A percentile compares a stretch with the other conserved stretches of the same genome.
Evolutionary conservation across 1,140 invertebrate genomes (phyloP).

Genomic region (Drosophila sp.): DNA sequence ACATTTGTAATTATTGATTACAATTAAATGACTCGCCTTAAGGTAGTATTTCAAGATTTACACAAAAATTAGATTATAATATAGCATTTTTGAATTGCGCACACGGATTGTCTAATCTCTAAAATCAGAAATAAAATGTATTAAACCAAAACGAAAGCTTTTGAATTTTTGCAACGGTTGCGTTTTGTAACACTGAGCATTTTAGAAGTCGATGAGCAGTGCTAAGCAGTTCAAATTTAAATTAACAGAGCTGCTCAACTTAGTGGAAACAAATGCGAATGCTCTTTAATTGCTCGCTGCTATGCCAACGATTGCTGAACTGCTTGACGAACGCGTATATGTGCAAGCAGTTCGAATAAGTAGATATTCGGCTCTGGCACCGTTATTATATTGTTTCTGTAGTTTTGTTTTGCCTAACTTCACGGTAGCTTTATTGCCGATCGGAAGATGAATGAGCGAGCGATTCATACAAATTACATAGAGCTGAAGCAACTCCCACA

Average conservation of each 20-base stretch:
- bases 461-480: conserved; percentile 22
- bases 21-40: no score
- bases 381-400: conserved; percentile 2
- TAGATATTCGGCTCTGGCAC: not conserved
- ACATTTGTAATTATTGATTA: no score
- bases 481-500: conserved; percentile 66
- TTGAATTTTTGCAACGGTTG: not conserved
- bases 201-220: not conserved
- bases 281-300: conserved; percentile 11
- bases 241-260: not conserved
- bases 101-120: no score
- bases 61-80: no score
- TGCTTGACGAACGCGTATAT: not conserved
- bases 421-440: conserved; percentile 29
- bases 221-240: not conserved
- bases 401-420: conserved; percentile 19
- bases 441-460: conserved; percentile 38
- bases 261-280: not conserved
- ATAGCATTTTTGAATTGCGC: no score
- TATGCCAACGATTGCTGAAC: not conserved
- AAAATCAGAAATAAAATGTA: no score
- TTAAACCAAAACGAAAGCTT: not conserved
- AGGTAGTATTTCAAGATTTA: no score
- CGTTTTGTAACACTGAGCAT: conserved; percentile 1
- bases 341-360: not conserved